phyloP scores from a whole-genome alignment of 64 coral and sea anemone species.

The Orbicella faveolata region DNA sequence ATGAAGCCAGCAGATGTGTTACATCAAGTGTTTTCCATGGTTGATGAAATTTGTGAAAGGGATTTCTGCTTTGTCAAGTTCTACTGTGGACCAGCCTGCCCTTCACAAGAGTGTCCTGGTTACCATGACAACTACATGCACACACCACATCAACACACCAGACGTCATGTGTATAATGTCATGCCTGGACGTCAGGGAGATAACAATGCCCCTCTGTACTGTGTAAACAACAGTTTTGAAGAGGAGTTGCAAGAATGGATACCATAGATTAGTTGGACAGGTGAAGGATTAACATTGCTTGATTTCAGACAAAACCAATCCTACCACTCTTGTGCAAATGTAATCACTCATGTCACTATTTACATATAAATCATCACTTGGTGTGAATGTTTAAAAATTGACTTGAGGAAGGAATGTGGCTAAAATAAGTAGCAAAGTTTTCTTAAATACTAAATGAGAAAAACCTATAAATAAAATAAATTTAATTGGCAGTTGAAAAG shows the following conservation, averaged over 20 bases:
- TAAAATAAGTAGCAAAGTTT: no score
- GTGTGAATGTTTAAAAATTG: no score
- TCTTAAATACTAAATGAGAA: no score
- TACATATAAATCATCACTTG: background rate
- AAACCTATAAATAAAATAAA: no score
- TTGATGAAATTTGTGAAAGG: slow-evolving; percentile 41
- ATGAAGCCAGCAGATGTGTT: slow-evolving; percentile 52
- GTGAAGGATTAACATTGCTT: background rate
- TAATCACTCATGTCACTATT: background rate
- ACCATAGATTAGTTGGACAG: background rate
- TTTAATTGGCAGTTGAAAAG: no score
- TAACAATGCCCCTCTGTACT: background rate
- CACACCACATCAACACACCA: background rate
- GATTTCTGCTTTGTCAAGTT: slow-evolving; percentile 57
- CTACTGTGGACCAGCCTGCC: slow-evolving; percentile 71
- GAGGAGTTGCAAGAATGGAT: slow-evolving; percentile 10
- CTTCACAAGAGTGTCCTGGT: slow-evolving; percentile 46
- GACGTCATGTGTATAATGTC: slow-evolving; percentile 56
- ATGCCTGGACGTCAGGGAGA: slow-evolving; percentile 33
- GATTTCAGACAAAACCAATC: no score
- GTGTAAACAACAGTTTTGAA: slow-evolving; percentile 24
- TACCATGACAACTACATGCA: slow-evolving; percentile 7
- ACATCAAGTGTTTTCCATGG: slow-evolving; percentile 53
- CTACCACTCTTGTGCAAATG: background rate
- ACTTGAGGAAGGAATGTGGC: no score